These are phyloP conservation scores for Spinus pinus DNA, from an alignment of 2,797 vertebrate species.

Conservation along the genomic window DNA sequence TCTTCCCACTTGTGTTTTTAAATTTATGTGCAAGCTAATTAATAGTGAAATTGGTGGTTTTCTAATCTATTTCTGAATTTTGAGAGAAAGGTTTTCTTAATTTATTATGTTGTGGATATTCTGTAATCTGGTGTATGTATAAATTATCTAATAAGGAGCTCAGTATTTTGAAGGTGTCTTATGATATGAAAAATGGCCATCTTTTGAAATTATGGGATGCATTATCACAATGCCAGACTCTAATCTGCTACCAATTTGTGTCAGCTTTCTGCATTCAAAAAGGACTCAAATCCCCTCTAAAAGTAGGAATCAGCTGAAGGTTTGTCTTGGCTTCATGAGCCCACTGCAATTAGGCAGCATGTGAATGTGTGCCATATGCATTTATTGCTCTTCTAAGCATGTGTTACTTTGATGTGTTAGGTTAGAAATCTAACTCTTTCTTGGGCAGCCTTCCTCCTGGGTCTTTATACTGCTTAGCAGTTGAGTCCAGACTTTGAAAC, in stretches of 20 bases:
- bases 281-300: slow-evolving; percentile 72
- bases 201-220: slow-evolving; percentile 74
- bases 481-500: slow-evolving; percentile 89
- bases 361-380: slow-evolving; percentile 81
- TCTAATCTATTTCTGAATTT: slow-evolving; percentile 37
- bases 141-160: slow-evolving; percentile 56
- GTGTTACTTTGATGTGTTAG: slow-evolving; percentile 87
- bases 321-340: slow-evolving; percentile 76
- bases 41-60: slow-evolving; percentile 17
- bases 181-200: slow-evolving; percentile 60
- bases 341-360: slow-evolving; percentile 80
- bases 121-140: slow-evolving; percentile 44
- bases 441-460: slow-evolving; percentile 83
- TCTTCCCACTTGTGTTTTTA: slow-evolving; percentile 20
- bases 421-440: slow-evolving; percentile 81
- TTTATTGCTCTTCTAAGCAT: slow-evolving; percentile 83
- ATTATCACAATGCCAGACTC: slow-evolving; percentile 66
- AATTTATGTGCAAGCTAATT: slow-evolving; percentile 15
- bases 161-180: slow-evolving; percentile 61
- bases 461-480: slow-evolving; percentile 83
- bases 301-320: slow-evolving; percentile 76
- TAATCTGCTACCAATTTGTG: slow-evolving; percentile 81
- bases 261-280: slow-evolving; percentile 71
- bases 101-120: slow-evolving; percentile 40
- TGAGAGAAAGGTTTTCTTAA: slow-evolving; percentile 37